phyloP scores from a whole-genome alignment of 1,140 invertebrate genomes.

The Orius laevigatus region DNA sequence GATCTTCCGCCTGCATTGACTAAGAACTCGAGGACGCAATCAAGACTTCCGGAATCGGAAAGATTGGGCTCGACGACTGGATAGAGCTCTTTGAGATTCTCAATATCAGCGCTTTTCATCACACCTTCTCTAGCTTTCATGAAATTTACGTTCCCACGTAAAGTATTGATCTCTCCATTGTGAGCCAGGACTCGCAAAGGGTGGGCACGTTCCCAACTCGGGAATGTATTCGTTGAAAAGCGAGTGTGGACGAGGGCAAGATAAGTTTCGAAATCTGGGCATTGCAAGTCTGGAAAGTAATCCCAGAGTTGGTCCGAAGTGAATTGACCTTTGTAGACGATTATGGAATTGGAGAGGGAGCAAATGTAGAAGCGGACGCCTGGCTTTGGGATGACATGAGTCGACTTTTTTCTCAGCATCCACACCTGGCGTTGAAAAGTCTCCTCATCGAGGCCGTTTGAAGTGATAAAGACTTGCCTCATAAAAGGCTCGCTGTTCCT shows the following conservation, averaged over 20 bases:
- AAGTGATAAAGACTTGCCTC: conserved; percentile 80
- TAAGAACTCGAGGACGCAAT: conserved; percentile 95
- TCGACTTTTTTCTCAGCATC: conserved; percentile 79
- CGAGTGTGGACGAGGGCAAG: conserved; percentile 89
- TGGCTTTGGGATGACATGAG: conserved; percentile 67
- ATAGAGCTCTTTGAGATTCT: conserved; percentile 69
- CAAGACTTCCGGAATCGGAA: conserved; percentile 91
- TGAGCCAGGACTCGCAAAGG: conserved; percentile 92
- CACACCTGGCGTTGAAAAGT: conserved; percentile 62
- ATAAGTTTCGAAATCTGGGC: conserved; percentile 81
- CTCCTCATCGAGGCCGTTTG: conserved; percentile 41
- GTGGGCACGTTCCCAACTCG: conserved; percentile 96
- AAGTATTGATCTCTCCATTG: conserved; percentile 98
- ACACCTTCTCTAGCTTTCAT: conserved; percentile 98
- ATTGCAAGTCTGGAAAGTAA: conserved; percentile 54
- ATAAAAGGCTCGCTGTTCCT: conserved; percentile 87
- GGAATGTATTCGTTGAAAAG: conserved; percentile 98
- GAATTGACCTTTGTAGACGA: conserved; percentile 97
- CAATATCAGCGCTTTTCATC: conserved; percentile 79
- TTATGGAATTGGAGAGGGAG: conserved; percentile 71
- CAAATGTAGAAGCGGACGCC: conserved; percentile 90
- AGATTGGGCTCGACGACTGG: conserved; percentile 96
- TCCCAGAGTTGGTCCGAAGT: conserved; percentile 90
- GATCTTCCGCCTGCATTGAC: conserved; percentile 78
- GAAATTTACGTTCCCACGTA: conserved; percentile 92